A percentile compares a stretch with the other conserved stretches of the same genome.
Conservation (phyloP, 2,888 invertebrate genomes). For the Lepidocyrtinus sp. region DNA sequence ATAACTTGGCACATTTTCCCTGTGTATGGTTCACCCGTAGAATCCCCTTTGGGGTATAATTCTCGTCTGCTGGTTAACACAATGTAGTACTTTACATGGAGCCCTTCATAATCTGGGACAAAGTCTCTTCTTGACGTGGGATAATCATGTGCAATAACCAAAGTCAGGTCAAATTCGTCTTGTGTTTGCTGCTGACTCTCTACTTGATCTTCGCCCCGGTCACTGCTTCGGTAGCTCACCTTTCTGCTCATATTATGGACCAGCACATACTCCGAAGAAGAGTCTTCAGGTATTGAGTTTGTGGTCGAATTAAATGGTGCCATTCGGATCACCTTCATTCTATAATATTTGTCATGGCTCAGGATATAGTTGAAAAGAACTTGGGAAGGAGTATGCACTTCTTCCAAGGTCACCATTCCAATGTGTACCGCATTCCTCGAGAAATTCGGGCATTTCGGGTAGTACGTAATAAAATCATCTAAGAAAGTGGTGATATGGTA, state of each 20-base stretch:
- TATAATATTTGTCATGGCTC: slow-evolving; percentile 79
- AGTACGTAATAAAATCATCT: slow-evolving; percentile 84
- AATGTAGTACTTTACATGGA: slow-evolving; percentile 77
- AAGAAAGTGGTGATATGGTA: slow-evolving; percentile 83
- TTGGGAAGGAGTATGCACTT: slow-evolving; percentile 78
- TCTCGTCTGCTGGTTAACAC: slow-evolving; percentile 78
- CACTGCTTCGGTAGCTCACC: slow-evolving; percentile 77
- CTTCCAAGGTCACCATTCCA: slow-evolving; percentile 77
- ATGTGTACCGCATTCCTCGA: slow-evolving; percentile 82
- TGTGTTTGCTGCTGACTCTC: slow-evolving; percentile 74
- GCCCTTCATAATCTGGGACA: slow-evolving; percentile 72
- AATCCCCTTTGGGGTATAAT: slow-evolving; percentile 77
- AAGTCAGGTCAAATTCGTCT: slow-evolving; percentile 80
- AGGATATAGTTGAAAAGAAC: slow-evolving; percentile 82
- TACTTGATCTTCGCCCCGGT: slow-evolving; percentile 72
- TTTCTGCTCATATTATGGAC: slow-evolving; percentile 77
- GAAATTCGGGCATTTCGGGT: slow-evolving; percentile 83
- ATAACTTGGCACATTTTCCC: slow-evolving; percentile 78
- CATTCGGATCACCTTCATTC: slow-evolving; percentile 81
- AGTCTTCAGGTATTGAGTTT: slow-evolving; percentile 58
- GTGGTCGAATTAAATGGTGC: slow-evolving; percentile 71
- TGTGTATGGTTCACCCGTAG: slow-evolving; percentile 76
- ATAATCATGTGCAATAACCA: slow-evolving; percentile 78
- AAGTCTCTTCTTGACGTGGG: slow-evolving; percentile 66
- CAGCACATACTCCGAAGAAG: slow-evolving; percentile 77